Conservation (phyloP, 2,113 vertebrate species). For the Tenebrosternarchus preto region DNA sequence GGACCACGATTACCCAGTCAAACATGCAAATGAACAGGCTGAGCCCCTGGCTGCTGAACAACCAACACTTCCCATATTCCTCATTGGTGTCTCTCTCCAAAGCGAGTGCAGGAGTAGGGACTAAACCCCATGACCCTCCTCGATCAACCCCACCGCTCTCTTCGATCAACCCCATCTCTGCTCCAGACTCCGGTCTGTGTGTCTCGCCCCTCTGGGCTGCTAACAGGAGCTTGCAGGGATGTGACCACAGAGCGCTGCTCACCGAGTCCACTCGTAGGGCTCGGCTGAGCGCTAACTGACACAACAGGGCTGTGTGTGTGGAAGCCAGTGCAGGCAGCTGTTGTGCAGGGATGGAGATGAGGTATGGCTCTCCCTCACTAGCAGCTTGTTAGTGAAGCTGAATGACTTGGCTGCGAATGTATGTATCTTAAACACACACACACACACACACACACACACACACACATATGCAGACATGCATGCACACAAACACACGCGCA, state of each 20-base stretch:
- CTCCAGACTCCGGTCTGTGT: neutral
- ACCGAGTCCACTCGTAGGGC: neutral
- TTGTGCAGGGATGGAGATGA: conserved; percentile 28
- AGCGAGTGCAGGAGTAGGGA: neutral
- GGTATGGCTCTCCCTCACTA: conserved; percentile 19
- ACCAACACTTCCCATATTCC: neutral
- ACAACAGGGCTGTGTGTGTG: too few relatives aligned
- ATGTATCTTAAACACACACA: conserved; percentile 27
- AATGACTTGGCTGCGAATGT: conserved; percentile 56
- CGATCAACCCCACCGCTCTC: neutral
- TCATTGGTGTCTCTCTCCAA: neutral
- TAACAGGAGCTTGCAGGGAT: neutral
- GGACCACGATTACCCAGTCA: neutral
- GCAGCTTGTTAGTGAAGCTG: conserved; percentile 56
- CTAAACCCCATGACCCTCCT: too few relatives aligned
- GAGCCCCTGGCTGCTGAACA: neutral
- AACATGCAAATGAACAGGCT: neutral
- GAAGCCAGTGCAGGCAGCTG: too few relatives aligned
- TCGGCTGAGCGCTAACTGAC: too few relatives aligned
- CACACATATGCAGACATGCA: too few relatives aligned
- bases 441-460: neutral
- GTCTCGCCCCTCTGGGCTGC: neutral
- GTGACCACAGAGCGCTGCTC: neutral
- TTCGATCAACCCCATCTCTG: neutral
- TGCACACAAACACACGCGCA: too few relatives aligned